Evolutionary conservation across 2,797 vertebrate genomes (phyloP).

Genomic region (Buceros bicornis): DNA sequence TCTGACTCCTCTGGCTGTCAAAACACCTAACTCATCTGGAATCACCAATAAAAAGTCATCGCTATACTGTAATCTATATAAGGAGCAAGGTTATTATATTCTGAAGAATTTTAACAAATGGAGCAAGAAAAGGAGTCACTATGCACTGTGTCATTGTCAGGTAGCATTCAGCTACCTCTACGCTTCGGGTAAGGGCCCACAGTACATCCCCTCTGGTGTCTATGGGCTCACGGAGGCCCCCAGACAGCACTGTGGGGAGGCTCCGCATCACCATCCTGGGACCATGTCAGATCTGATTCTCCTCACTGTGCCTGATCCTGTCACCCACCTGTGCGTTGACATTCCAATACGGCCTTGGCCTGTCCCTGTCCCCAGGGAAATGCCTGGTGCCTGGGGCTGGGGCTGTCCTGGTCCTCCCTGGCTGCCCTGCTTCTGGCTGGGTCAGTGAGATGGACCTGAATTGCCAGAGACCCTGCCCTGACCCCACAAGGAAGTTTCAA

Average conservation of each 20-base stretch:
- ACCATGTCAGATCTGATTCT: neutral
- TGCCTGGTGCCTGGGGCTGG: accelerated
- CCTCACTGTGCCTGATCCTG: accelerated
- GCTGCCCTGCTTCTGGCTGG: neutral
- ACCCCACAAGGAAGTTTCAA: too few species aligned
- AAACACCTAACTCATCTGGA: neutral
- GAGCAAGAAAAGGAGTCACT: neutral
- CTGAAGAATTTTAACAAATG: neutral
- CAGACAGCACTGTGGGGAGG: accelerated
- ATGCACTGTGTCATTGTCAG: neutral
- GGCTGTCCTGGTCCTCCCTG: accelerated
- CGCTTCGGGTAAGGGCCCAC: neutral
- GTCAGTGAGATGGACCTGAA: neutral
- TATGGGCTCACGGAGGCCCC: neutral
- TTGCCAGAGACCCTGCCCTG: neutral
- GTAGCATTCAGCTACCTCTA: neutral
- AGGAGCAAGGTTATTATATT: neutral
- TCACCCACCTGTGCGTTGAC: accelerated
- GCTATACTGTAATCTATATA: neutral
- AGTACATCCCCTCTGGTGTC: neutral
- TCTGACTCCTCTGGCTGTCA: neutral
- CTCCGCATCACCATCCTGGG: neutral
- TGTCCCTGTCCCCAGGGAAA: neutral
- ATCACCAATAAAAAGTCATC: neutral
- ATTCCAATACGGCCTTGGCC: neutral